These are phyloP conservation scores for Ormyrus pomaceus DNA, from an alignment of 2,888 invertebrate genomes.

Conservation along the genomic window DNA sequence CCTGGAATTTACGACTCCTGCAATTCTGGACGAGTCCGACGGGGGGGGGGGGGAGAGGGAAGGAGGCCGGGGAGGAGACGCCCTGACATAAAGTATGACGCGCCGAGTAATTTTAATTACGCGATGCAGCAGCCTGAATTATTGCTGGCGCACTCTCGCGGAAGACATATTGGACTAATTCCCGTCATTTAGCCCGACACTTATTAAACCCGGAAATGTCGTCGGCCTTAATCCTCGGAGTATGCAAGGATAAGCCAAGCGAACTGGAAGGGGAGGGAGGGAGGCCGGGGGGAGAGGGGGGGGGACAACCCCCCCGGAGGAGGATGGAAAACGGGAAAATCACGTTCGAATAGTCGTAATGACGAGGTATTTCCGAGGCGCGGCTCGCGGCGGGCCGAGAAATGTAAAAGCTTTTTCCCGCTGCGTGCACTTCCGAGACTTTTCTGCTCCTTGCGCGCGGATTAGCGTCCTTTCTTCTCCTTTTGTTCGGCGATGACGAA, in stretches of 20 bases:
- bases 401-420: no score
- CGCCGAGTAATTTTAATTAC: slow-evolving; percentile 72
- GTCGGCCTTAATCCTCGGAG: slow-evolving; percentile 66
- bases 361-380: background rate
- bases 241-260: slow-evolving; percentile 54
- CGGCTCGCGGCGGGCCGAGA: no score
- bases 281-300: no score
- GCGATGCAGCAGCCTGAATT: slow-evolving; percentile 68
- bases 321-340: slow-evolving; percentile 1
- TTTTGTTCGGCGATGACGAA: no score
- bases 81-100: slow-evolving; percentile 65
- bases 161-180: slow-evolving; percentile 72
- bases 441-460: no score
- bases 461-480: no score
- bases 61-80: background rate
- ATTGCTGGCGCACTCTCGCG: slow-evolving; percentile 64
- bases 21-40: no score
- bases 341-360: slow-evolving; percentile 20
- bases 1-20: no score
- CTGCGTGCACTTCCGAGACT: no score
- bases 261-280: no score
- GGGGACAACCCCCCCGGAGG: no score
- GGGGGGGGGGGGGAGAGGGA: background rate
- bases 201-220: slow-evolving; percentile 72
- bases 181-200: slow-evolving; percentile 71